Evolutionary conservation across 2,113 vertebrate genomes (phyloP).

Genomic region (Xenopus borealis): DNA sequence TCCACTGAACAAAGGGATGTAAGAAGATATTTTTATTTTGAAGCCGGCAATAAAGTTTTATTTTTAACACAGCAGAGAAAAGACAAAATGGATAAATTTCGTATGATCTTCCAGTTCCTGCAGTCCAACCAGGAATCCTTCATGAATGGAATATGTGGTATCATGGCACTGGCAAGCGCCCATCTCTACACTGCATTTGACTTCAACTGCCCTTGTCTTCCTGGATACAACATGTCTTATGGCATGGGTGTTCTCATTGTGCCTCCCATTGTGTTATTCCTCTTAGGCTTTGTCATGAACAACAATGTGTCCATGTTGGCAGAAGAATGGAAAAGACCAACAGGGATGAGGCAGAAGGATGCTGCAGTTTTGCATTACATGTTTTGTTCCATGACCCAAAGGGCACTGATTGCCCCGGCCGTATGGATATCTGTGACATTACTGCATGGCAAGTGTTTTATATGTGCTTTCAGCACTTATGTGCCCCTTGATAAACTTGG

Average conservation of each 20-base stretch:
- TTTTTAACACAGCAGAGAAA: background rate
- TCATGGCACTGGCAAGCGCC: conserved; percentile 92
- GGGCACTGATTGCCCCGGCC: conserved; percentile 83
- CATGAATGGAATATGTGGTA: conserved; percentile 92
- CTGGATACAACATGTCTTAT: conserved; percentile 81
- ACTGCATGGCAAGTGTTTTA: conserved; percentile 89
- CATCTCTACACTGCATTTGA: conserved; percentile 92
- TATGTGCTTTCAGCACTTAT: conserved; percentile 84
- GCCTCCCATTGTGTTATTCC: conserved; percentile 85
- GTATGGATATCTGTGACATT: conserved; percentile 91
- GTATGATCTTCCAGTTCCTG: conserved; percentile 96
- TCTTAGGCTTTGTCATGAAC: conserved; percentile 91
- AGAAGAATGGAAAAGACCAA: conserved; percentile 88
- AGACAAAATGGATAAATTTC: conserved; percentile 88
- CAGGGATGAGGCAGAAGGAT: conserved; percentile 77
- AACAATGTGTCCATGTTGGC: conserved; percentile 91
- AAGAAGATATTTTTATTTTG: background rate
- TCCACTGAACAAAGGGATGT: background rate
- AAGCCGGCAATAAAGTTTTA: background rate
- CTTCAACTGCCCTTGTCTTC: conserved; percentile 92
- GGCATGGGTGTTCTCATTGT: conserved; percentile 81
- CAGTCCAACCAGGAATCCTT: conserved; percentile 98
- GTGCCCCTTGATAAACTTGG: conserved; percentile 75
- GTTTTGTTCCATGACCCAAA: conserved; percentile 87
- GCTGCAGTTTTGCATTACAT: conserved; percentile 83